Conservation (phyloP, 2,113 vertebrate genomes). For the Brienomyrus longianalis region DNA sequence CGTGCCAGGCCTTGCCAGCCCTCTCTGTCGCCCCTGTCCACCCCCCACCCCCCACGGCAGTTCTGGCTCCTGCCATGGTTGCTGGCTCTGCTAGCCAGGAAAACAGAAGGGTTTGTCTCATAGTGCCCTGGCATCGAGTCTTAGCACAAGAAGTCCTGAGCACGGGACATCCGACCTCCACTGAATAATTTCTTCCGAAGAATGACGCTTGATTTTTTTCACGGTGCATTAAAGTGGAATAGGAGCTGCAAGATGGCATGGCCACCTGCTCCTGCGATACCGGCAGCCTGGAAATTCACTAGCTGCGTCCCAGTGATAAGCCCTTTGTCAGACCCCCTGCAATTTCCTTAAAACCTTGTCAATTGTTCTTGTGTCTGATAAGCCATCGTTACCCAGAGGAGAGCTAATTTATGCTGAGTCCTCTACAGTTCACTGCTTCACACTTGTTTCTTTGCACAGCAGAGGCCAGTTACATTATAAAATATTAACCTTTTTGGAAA, state of each 20-base stretch:
- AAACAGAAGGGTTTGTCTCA: background rate
- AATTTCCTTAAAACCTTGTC: background rate
- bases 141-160: background rate
- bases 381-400: background rate
- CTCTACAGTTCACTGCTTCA: background rate
- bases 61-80: background rate
- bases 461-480: background rate
- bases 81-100: background rate
- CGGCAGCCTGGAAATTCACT: background rate
- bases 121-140: background rate
- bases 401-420: background rate
- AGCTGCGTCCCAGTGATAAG: background rate
- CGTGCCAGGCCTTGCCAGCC: background rate
- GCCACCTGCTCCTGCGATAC: background rate
- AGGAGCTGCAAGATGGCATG: background rate
- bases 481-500: background rate
- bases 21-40: background rate
- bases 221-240: background rate
- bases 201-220: background rate
- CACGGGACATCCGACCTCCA: background rate
- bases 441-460: background rate
- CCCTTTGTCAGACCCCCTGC: background rate
- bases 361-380: background rate
- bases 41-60: background rate
- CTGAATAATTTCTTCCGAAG: background rate